phyloP scores from a whole-genome alignment of 1,140 invertebrate genomes.

The Whitmania pigra region DNA sequence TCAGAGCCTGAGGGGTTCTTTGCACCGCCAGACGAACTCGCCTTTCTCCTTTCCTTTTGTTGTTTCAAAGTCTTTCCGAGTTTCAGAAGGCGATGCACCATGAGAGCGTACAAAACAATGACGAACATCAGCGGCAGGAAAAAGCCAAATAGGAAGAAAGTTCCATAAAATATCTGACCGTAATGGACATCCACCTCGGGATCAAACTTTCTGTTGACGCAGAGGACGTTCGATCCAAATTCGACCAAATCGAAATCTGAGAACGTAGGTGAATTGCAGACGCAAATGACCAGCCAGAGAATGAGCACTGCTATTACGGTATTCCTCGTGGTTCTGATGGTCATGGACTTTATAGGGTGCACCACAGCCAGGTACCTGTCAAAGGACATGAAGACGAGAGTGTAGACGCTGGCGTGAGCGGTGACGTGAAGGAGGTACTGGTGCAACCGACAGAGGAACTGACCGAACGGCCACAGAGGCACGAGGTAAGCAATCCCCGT shows the following conservation, averaged over 20 bases:
- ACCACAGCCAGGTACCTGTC: conserved; percentile 88
- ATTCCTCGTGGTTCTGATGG: conserved; percentile 68
- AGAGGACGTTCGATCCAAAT: conserved; percentile 47
- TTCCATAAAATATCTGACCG: conserved; percentile 34
- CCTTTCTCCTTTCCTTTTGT: background rate
- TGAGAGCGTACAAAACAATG: conserved; percentile 74
- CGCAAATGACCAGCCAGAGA: conserved; percentile 63
- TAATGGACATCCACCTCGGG: background rate
- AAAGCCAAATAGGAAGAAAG: conserved; percentile 44
- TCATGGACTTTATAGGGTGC: conserved; percentile 78
- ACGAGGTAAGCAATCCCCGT: conserved; percentile 41
- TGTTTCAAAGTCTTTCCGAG: conserved; percentile 25
- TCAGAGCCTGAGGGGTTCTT: conserved; percentile 36
- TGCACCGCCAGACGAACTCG: background rate
- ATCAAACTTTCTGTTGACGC: conserved; percentile 30
- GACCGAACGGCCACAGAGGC: conserved; percentile 69
- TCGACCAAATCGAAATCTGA: conserved; percentile 59
- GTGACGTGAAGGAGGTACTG: conserved; percentile 60
- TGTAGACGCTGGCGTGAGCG: conserved; percentile 83
- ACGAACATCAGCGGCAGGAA: conserved; percentile 53
- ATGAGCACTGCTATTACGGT: conserved; percentile 54
- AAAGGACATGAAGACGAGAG: conserved; percentile 81
- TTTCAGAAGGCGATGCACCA: conserved; percentile 56
- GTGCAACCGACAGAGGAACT: conserved; percentile 75
- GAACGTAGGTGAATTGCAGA: conserved; percentile 59